Percentiles rank a stretch among this genome's conserved stretches.
Evolutionary conservation across 30 jellyfish, hydroid and myxozoan species (phyloP).

Genomic region (Aurelia sp.): DNA sequence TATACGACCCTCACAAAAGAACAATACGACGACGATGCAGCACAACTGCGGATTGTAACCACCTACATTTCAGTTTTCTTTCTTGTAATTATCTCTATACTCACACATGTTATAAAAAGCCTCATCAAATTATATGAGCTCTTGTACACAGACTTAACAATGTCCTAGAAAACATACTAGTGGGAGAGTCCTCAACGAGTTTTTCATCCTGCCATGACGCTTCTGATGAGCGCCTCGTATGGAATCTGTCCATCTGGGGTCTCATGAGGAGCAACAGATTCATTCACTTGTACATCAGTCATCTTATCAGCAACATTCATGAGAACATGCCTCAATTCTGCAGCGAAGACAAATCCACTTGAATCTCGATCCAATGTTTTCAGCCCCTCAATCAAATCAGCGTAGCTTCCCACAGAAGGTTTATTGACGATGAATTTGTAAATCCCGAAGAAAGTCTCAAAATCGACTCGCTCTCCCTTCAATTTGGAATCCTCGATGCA

Average conservation of each 20-base stretch:
- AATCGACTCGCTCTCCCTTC: constrained; percentile 77
- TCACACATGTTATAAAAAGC: too few species aligned
- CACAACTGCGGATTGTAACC: too few species aligned
- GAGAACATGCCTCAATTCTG: constrained; percentile 87
- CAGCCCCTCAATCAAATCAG: constrained; percentile 96
- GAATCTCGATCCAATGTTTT: constrained; percentile 93
- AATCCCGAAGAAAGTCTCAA: constrained; percentile 87
- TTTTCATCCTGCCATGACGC: constrained; percentile 80
- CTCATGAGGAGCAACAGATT: constrained; percentile 74
- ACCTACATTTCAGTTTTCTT: too few species aligned
- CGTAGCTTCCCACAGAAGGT: constrained; percentile 89
- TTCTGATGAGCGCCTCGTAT: constrained; percentile 84
- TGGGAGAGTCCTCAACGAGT: too few species aligned
- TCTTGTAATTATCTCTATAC: too few species aligned
- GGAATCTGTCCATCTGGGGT: constrained; percentile 84
- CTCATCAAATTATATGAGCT: too few species aligned
- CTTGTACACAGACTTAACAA: too few species aligned
- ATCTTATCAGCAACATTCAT: constrained; percentile 91
- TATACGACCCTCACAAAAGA: too few species aligned
- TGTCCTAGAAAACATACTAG: too few species aligned
- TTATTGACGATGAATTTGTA: constrained; percentile 74
- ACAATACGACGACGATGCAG: too few species aligned
- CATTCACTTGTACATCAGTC: constrained; percentile 92
- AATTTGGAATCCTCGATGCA: constrained; percentile 50
- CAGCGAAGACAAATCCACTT: constrained; percentile 89